phyloP scores from a whole-genome alignment of 2,888 invertebrate species.

The Sphaerophoria taeniata region DNA sequence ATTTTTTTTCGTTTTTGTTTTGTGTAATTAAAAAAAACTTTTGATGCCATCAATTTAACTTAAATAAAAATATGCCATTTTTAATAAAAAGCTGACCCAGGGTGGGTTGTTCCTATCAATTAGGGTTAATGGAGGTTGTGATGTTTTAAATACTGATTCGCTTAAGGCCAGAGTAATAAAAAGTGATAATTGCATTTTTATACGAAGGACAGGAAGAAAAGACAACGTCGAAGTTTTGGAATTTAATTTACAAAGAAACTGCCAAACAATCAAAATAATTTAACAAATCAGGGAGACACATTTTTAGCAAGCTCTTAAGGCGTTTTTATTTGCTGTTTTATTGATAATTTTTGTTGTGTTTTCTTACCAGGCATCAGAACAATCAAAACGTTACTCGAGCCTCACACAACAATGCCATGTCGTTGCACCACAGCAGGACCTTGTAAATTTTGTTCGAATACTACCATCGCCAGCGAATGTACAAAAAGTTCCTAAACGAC shows the following conservation, averaged over 20 bases:
- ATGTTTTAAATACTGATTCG: too few relatives aligned
- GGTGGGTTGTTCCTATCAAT: neutral
- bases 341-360: conserved; percentile 11
- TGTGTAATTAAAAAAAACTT: conserved; percentile 11
- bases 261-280: too few relatives aligned
- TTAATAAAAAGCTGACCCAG: neutral
- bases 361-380: conserved; percentile 88
- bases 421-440: conserved; percentile 85
- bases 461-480: conserved; percentile 85
- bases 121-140: too few relatives aligned
- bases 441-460: conserved; percentile 89
- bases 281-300: too few relatives aligned
- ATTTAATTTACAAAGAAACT: too few relatives aligned
- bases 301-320: too few relatives aligned
- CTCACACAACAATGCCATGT: conserved; percentile 90
- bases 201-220: too few relatives aligned
- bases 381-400: conserved; percentile 92
- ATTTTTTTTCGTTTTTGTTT: neutral
- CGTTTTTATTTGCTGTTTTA: neutral
- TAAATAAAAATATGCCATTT: neutral
- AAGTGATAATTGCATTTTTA: too few relatives aligned
- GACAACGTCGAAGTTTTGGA: too few relatives aligned
- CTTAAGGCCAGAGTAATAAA: too few relatives aligned
- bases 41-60: conserved; percentile 6
- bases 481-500: conserved; percentile 82